Base-by-base conservation (phyloP, 1,140 invertebrate genomes). In the Bombus soroeensis region DNA sequence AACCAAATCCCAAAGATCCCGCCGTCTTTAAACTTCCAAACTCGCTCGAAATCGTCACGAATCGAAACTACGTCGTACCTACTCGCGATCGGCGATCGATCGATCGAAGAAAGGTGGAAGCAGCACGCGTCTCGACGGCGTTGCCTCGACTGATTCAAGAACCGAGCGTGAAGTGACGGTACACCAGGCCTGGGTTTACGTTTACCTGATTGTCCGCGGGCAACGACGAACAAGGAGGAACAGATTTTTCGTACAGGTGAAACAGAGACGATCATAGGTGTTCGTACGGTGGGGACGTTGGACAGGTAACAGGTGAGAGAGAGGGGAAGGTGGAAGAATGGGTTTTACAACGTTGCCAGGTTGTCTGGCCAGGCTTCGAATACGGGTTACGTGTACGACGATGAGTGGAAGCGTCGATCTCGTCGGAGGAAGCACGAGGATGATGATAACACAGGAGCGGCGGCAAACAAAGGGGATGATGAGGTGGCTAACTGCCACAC, bases 311-410 rank as follows among this genome's bases (percentile, higher is more conserved):
- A 90, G 89, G 86, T 90, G 87, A 90, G 89, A 91, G 59, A 88
- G 88, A 81, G 83, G 87, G 85, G 85, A 85, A 88, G 83, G 70
- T 85, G 43, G 78, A 83, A 81, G 83, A 83, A 81, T 82, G 80
- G 87, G 79, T 83, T 32, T 62, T 88, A 92, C 93, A 92, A 91
- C 92, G 94, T 95, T 95, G 94, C 94, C 94, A 94, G 93, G 93
- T 94, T 93, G 92, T 88, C 88, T 47, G 43, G 53, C 43, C 59
- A 22, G 39, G 37, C 64, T 53, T 83, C 78, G 80, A 76, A 87
- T 90, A 66, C 89, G 74, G 72, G 73, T 87, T 89, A 81, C 81
- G 73, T 68, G 68, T 71, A 66, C 70, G 71, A 70, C 81, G 34
- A 82, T 57, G 88, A 64, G 68, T 85, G 79, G 74, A 88, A 79